A percentile compares a stretch with the other conserved stretches of the same genome.
Evolutionary conservation across 2,113 vertebrate genomes (phyloP).

Genomic region (Emberiza fucata): DNA sequence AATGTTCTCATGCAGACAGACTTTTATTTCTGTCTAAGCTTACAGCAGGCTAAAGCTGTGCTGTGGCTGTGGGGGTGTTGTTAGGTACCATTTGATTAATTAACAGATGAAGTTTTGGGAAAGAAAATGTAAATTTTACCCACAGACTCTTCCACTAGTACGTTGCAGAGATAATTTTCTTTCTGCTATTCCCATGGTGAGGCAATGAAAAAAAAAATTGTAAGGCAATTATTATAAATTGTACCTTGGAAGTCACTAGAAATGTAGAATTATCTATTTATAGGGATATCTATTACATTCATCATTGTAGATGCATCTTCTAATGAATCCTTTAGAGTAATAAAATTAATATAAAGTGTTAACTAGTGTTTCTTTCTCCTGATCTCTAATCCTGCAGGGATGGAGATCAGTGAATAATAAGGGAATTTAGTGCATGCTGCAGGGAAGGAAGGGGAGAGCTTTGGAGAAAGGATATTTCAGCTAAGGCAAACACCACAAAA

Average conservation of each 20-base stretch:
- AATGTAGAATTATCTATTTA: slow-evolving; percentile 15
- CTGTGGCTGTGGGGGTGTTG: background rate
- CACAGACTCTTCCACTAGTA: background rate
- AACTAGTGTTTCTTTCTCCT: background rate
- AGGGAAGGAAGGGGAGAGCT: background rate
- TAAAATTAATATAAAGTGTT: background rate
- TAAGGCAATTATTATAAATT: background rate
- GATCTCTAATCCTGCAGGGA: background rate
- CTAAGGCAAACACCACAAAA: background rate
- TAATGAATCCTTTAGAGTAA: background rate
- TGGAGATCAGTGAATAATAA: background rate
- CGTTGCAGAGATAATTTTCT: background rate
- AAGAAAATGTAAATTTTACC: slow-evolving; percentile 7
- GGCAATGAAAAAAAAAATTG: background rate
- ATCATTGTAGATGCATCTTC: background rate
- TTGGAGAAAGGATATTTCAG: background rate
- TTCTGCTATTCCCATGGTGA: background rate
- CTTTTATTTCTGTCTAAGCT: background rate
- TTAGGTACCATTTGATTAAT: background rate
- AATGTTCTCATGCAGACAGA: background rate
- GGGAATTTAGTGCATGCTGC: background rate
- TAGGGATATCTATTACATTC: background rate
- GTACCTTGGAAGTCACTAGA: slow-evolving; percentile 1
- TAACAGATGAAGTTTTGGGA: background rate
- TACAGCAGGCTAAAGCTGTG: background rate